A percentile compares a stretch with the other conserved stretches of the same genome.
Evolutionary conservation across 2,113 vertebrate genomes (phyloP).

Genomic region (Sebastes fasciatus): DNA sequence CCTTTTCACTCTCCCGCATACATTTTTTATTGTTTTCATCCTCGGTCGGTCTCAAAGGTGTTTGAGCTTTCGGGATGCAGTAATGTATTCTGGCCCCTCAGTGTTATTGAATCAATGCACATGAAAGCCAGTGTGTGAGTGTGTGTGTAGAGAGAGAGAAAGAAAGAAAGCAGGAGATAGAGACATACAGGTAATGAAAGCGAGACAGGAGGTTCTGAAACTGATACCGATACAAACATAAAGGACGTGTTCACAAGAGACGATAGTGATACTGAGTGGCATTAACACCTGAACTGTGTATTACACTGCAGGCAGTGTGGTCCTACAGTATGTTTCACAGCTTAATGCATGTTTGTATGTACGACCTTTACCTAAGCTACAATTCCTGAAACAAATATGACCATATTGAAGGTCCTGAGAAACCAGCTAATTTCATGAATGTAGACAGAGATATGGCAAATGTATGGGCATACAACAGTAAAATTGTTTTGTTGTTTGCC

Average conservation of each 20-base stretch:
- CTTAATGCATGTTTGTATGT: background rate
- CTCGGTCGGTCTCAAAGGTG: slow-evolving; percentile 66
- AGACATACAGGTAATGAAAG: slow-evolving; percentile 1
- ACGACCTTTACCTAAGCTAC: background rate
- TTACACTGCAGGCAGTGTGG: background rate
- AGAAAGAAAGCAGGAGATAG: background rate
- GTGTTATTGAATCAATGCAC: slow-evolving; percentile 37
- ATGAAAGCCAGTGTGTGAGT: slow-evolving; percentile 10
- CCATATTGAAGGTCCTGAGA: background rate
- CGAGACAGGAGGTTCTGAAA: slow-evolving; percentile 7
- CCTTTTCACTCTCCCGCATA: slow-evolving; percentile 65
- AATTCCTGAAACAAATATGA: background rate
- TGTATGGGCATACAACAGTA: background rate
- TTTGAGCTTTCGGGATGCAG: slow-evolving; percentile 36
- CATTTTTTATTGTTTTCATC: slow-evolving; percentile 72
- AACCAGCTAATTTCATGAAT: background rate
- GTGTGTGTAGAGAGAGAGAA: background rate
- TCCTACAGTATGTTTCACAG: background rate
- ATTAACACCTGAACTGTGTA: background rate
- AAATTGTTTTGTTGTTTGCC: too few relatives aligned
- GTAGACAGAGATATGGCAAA: background rate
- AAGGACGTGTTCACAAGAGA: background rate
- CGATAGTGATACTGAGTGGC: background rate
- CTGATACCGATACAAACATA: background rate
- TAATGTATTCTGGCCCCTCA: slow-evolving; percentile 21